These are phyloP conservation scores for Smutsia gigantea DNA, from an alignment of 2,797 vertebrate species.

Conservation along the genomic window DNA sequence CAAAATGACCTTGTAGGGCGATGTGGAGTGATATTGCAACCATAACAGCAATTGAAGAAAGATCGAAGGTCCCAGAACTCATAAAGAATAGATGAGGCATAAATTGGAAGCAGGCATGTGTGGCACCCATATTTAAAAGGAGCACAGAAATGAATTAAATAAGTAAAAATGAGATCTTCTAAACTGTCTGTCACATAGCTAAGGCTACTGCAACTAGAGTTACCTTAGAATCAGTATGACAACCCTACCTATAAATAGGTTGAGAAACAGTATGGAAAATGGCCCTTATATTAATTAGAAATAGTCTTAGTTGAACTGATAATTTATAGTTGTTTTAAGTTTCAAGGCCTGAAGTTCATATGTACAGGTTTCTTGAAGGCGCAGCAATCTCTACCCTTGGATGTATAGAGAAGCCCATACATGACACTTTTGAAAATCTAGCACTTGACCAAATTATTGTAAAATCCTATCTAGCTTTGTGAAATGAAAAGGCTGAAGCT, in stretches of 20 bases:
- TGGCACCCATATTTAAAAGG: conserved; percentile 16
- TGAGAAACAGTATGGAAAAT: neutral
- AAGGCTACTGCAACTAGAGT: neutral
- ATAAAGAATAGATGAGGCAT: conserved; percentile 55
- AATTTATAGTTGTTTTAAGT: neutral
- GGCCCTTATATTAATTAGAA: neutral
- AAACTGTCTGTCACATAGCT: conserved; percentile 13
- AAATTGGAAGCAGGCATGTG: conserved; percentile 41
- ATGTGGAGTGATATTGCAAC: neutral
- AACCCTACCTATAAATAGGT: neutral
- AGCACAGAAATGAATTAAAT: conserved; percentile 39
- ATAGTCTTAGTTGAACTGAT: neutral
- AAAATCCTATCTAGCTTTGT: neutral
- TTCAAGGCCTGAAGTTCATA: neutral
- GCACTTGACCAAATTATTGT: neutral
- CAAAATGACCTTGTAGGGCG: conserved; percentile 45
- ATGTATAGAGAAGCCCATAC: neutral
- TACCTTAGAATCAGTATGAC: neutral
- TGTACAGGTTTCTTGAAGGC: neutral
- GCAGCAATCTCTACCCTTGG: neutral
- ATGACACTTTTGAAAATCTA: neutral
- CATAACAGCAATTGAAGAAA: neutral
- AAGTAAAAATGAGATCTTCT: conserved; percentile 29
- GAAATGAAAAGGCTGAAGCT: neutral
- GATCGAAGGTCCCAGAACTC: conserved; percentile 13